These are phyloP conservation scores for Theonella swinhoei DNA, from an alignment of 37 sponge, comb jelly and placozoan genomes.

Conservation along the genomic window DNA sequence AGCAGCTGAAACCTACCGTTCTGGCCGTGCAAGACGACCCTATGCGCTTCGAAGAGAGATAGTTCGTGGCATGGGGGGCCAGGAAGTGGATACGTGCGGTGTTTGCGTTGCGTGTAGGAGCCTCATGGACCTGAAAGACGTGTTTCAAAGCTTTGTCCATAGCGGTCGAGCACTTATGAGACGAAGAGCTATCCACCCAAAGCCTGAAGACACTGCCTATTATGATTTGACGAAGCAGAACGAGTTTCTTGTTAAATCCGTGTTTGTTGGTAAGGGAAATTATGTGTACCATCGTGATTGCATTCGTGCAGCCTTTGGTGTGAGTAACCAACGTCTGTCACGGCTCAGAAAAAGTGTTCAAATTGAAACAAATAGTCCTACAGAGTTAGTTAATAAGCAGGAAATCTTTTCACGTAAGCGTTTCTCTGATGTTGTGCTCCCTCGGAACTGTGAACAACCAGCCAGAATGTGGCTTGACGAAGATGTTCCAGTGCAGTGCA, in stretches of 20 bases:
- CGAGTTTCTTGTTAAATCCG: background rate
- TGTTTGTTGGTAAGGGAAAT: slow-evolving; percentile 33
- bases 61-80: background rate
- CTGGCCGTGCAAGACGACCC: slow-evolving; percentile 5
- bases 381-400: slow-evolving; percentile 10
- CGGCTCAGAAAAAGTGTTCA: slow-evolving; percentile 2
- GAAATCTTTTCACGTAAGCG: slow-evolving; percentile 7
- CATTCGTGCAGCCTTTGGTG: slow-evolving; percentile 5
- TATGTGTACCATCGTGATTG: slow-evolving; percentile 23
- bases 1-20: slow-evolving; percentile 9
- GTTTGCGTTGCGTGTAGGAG: slow-evolving; percentile 16
- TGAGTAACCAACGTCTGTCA: slow-evolving; percentile 4
- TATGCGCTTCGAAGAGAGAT: background rate
- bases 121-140: slow-evolving; percentile 1
- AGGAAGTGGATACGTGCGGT: background rate
- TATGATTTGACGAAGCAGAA: slow-evolving; percentile 13
- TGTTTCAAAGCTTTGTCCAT: slow-evolving; percentile 10
- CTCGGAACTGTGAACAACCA: background rate
- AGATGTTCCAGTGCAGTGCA: background rate
- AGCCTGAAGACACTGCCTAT: slow-evolving; percentile 7
- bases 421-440: slow-evolving; percentile 8
- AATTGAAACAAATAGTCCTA: background rate
- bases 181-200: slow-evolving; percentile 9
- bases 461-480: slow-evolving; percentile 10
- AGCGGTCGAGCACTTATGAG: slow-evolving; percentile 1